Percentiles rank a stretch among this genome's conserved stretches.
Conservation (phyloP, 2,797 vertebrate genomes). For the Octomys mimax region DNA sequence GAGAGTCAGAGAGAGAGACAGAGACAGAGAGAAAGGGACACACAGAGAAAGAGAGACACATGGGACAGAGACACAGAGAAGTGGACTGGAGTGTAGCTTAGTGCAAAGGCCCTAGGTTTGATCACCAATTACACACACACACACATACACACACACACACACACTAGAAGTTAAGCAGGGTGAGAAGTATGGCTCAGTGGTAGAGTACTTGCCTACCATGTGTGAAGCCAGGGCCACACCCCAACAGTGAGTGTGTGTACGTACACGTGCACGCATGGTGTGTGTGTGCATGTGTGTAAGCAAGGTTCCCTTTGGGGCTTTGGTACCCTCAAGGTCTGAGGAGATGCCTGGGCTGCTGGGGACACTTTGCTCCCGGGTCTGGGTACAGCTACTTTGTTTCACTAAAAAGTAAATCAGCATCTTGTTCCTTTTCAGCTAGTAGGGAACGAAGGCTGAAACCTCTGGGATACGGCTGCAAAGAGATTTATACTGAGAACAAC, state of each 20-base stretch:
- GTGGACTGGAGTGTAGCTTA: background rate
- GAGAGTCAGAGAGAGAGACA: too few relatives aligned
- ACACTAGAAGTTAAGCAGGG: background rate
- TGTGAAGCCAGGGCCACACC: background rate
- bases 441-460: background rate
- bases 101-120: background rate
- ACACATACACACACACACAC: background rate
- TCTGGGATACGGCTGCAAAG: background rate
- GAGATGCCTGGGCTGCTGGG: background rate
- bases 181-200: background rate
- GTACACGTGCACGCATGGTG: too few relatives aligned
- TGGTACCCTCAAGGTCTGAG: background rate
- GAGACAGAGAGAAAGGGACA: too few relatives aligned
- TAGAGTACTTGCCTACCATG: background rate
- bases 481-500: constrained; percentile 3
- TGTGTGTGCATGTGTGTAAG: too few relatives aligned
- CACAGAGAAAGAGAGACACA: background rate
- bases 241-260: background rate
- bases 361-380: background rate
- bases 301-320: background rate
- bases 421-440: background rate
- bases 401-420: constrained; percentile 14
- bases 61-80: background rate
- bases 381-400: background rate
- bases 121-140: background rate